phyloP scores from a whole-genome alignment of 2,797 vertebrate species.

The Austrolebias charrua region DNA sequence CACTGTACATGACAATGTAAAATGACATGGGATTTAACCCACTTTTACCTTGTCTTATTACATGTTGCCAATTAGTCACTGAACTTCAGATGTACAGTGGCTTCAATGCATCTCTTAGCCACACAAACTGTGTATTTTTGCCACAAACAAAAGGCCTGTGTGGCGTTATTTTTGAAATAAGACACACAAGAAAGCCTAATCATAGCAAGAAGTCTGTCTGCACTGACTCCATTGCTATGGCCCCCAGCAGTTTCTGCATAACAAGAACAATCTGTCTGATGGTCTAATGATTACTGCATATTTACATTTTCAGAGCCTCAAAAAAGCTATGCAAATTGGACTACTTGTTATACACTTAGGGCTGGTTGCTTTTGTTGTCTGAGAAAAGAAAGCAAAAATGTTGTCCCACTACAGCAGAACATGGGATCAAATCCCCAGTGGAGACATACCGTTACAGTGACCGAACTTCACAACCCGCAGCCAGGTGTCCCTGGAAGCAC shows the following conservation, averaged over 20 bases:
- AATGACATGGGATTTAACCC: not conserved
- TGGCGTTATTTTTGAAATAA: not conserved
- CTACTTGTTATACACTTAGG: constrained; percentile 38
- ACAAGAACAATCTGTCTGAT: constrained; percentile 52
- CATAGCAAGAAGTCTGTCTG: constrained; percentile 27
- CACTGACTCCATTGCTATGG: constrained; percentile 38
- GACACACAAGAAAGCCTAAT: not conserved
- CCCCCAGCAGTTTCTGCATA: constrained; percentile 45
- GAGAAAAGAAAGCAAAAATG: constrained; percentile 35
- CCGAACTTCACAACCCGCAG: constrained; percentile 56
- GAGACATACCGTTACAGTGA: constrained; percentile 59
- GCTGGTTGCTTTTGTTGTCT: constrained; percentile 46
- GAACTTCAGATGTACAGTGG: too few species aligned
- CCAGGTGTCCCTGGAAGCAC: constrained; percentile 72
- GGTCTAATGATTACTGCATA: constrained; percentile 55
- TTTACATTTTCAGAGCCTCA: constrained; percentile 43
- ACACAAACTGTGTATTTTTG: not conserved
- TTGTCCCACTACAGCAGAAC: constrained; percentile 20
- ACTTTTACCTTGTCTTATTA: too few species aligned
- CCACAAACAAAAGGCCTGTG: not conserved
- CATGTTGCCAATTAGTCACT: too few species aligned
- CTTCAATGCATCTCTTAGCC: not conserved
- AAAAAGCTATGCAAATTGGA: constrained; percentile 29
- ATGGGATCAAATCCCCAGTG: constrained; percentile 63
- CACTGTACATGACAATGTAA: too few species aligned